Evolutionary conservation across 2,888 invertebrate species (phyloP).

Genomic region (Labia minor): DNA sequence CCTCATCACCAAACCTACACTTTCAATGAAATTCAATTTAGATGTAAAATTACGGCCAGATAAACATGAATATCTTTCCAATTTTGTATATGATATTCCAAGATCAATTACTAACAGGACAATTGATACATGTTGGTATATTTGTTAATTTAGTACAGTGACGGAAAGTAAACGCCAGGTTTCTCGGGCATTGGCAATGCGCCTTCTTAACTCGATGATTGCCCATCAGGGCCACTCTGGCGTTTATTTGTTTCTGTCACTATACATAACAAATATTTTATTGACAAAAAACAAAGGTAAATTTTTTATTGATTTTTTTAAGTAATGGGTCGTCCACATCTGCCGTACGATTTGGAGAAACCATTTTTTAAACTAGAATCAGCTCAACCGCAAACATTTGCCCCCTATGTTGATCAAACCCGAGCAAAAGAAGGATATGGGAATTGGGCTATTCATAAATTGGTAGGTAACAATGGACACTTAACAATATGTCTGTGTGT

Average conservation of each 20-base stretch:
- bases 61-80: neutral
- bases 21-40: neutral
- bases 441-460: conserved; percentile 37
- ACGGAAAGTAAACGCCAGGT: too few relatives aligned
- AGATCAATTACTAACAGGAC: neutral
- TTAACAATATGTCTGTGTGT: too few relatives aligned
- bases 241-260: neutral
- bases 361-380: conserved; percentile 34
- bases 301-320: conserved; percentile 22
- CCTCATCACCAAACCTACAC: neutral
- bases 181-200: too few relatives aligned
- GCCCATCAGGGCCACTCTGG: too few relatives aligned
- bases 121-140: neutral
- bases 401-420: conserved; percentile 37
- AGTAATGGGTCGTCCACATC: conserved; percentile 30
- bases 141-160: too few relatives aligned
- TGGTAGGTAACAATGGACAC: conserved; percentile 31
- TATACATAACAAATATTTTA: neutral
- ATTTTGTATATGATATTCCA: neutral
- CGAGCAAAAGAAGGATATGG: conserved; percentile 38
- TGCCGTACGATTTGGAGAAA: conserved; percentile 33
- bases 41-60: neutral
- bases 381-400: conserved; percentile 37
- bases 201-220: neutral
- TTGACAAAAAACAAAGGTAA: neutral